A percentile compares a stretch with the other conserved stretches of the same genome.
Evolutionary conservation across 1,140 invertebrate species (phyloP).

Genomic region (Mylabris phalerata): DNA sequence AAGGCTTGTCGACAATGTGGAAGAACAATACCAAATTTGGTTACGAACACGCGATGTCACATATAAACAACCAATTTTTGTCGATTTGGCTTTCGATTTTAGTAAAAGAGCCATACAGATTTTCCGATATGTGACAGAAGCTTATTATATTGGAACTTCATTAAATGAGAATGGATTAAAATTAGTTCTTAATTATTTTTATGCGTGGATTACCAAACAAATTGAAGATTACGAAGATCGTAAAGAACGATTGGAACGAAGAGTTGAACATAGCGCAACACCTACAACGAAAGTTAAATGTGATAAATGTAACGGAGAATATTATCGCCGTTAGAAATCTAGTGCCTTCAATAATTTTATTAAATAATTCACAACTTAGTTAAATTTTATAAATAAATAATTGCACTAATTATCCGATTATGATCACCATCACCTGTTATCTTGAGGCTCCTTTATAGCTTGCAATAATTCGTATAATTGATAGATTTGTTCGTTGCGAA

Average conservation of each 20-base stretch:
- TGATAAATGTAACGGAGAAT: constrained; percentile 15
- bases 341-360: too few species aligned
- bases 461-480: constrained; percentile 80
- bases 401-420: too few species aligned
- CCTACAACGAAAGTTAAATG: constrained; percentile 2
- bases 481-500: constrained; percentile 71
- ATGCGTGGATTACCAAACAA: constrained; percentile 14
- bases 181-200: constrained; percentile 10
- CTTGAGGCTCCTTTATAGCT: constrained; percentile 45
- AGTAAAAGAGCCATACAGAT: constrained; percentile 12
- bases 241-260: not conserved
- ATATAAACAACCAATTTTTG: constrained; percentile 14
- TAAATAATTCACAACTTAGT: too few species aligned
- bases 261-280: constrained; percentile 3
- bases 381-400: too few species aligned
- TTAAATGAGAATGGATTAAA: constrained; percentile 3
- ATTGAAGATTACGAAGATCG: constrained; percentile 3
- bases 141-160: constrained; percentile 9
- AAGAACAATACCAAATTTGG: constrained; percentile 16
- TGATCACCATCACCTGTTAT: too few species aligned
- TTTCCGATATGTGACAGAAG: constrained; percentile 14
- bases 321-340: constrained; percentile 1
- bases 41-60: constrained; percentile 4
- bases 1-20: constrained; percentile 7
- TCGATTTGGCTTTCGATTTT: constrained; percentile 1